Percentiles rank a stretch among this genome's conserved stretches.
These are phyloP conservation scores for Asobara japonica DNA, from an alignment of 1,140 invertebrate species.

Conservation along the genomic window DNA sequence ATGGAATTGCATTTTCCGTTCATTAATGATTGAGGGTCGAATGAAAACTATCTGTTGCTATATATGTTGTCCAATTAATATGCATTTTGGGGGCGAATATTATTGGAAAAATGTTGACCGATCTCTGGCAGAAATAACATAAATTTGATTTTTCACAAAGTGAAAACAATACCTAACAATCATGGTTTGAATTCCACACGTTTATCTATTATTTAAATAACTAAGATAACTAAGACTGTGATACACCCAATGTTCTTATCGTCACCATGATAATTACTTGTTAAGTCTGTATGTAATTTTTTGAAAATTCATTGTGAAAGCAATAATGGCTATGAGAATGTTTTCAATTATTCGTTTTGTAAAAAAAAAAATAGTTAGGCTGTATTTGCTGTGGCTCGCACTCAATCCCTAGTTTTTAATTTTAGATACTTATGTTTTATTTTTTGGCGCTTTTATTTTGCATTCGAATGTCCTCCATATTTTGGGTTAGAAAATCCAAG, in stretches of 20 bases:
- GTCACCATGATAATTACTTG: background rate
- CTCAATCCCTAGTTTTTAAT: background rate
- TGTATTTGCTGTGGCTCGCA: slow-evolving; percentile 8
- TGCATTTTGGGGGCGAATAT: no score
- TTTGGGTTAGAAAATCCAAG: background rate
- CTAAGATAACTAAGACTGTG: slow-evolving; percentile 6
- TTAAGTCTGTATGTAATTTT: no score
- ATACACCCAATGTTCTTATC: background rate
- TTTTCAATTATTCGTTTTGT: background rate
- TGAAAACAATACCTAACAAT: no score
- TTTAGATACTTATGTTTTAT: background rate
- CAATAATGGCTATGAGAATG: background rate
- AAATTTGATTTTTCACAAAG: no score
- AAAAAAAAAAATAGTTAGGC: no score
- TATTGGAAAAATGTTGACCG: no score
- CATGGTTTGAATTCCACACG: background rate
- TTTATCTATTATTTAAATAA: background rate
- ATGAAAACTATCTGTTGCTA: no score
- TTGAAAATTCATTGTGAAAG: background rate
- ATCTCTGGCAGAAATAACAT: no score
- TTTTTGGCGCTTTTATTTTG: background rate
- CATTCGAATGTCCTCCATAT: background rate
- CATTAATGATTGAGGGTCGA: no score
- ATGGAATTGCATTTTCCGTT: no score
- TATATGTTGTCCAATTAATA: no score